Conservation (phyloP, 2,797 vertebrate species). For the Telmatherina bonti region DNA sequence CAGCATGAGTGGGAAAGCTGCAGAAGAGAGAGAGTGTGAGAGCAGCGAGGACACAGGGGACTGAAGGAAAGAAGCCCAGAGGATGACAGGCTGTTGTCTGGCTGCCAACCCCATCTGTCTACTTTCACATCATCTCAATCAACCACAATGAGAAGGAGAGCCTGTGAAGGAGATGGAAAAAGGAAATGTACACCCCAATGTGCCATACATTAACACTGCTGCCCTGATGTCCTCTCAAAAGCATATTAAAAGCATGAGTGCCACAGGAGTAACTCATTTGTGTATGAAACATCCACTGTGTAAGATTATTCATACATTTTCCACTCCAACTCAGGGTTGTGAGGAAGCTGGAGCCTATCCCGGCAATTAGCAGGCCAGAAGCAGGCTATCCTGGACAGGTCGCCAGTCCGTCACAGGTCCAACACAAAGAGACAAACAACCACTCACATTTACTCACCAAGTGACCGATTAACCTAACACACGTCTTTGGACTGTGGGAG, state of each 20-base stretch:
- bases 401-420: too few species aligned
- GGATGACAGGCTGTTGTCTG: conserved; percentile 78
- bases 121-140: conserved; percentile 81
- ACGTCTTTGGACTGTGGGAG: too few species aligned
- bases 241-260: conserved; percentile 28
- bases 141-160: conserved; percentile 37
- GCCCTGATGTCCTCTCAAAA: conserved; percentile 25
- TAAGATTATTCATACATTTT: too few species aligned
- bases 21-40: conserved; percentile 5
- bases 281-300: neutral
- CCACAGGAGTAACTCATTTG: conserved; percentile 1
- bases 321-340: too few species aligned
- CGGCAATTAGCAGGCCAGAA: too few species aligned
- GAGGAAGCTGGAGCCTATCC: too few species aligned
- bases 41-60: conserved; percentile 25
- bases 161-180: conserved; percentile 27
- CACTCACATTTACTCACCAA: too few species aligned
- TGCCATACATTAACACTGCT: conserved; percentile 46
- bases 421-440: too few species aligned
- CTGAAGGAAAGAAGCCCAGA: conserved; percentile 37
- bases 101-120: conserved; percentile 85
- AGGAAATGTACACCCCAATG: conserved; percentile 34
- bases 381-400: too few species aligned
- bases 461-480: too few species aligned
- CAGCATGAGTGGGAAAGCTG: conserved; percentile 18